Evolutionary conservation across 2,113 vertebrate genomes (phyloP), one percentile per base, ranked within the genome.

Genomic region (Cricetomys ansorgei): DNA sequence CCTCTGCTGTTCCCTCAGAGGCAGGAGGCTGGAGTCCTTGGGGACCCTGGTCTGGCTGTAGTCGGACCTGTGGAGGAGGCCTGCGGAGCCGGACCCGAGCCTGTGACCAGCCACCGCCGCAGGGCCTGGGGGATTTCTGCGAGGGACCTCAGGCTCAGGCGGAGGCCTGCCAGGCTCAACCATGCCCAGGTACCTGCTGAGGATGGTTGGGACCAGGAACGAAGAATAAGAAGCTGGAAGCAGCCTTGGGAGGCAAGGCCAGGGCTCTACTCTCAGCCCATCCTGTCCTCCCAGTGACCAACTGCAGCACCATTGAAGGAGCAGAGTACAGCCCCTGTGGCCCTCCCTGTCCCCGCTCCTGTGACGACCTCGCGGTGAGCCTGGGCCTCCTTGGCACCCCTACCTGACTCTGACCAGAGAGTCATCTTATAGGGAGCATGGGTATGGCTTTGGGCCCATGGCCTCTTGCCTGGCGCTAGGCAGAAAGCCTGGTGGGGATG

Each of bases 51-150:
- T 99, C 98, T 0, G 97, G 94, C 31, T 99, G 99, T 86, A 99
- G 98, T 84, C 98, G 99, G 98, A 99, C 98, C 15, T 99, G 99
- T n/a, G 99, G 99, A 1, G 98, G 98, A 16, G 99, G 99, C 34
- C 97, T 99, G 73, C 95, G 86, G 85, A 99, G 98, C 94, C 98
- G 98, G 34, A 97, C 95, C 72, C 98, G 99, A 75, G 97, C 98
- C 65, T 99, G 99, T 87, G 98, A 99, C 97, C 98, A 94, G 75
- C 99, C 99, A 0, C 27, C 81, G 17, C 99, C 99, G 0, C 97
- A 98, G 79, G 99, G 98, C 19, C 98, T 98, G 4, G 99, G 99
- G 11, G 98, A 99, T 85, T 99, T 99, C 97, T 99, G 99, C 6
- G 99, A 99, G 97, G 99, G 99, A 0, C 98, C 98, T 16, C 97